Percentiles rank a stretch among this genome's conserved stretches.
These are phyloP conservation scores for Hydra vulgaris DNA, from an alignment of 30 jellyfish, hydroid and myxozoan genomes.

Conservation along the genomic window DNA sequence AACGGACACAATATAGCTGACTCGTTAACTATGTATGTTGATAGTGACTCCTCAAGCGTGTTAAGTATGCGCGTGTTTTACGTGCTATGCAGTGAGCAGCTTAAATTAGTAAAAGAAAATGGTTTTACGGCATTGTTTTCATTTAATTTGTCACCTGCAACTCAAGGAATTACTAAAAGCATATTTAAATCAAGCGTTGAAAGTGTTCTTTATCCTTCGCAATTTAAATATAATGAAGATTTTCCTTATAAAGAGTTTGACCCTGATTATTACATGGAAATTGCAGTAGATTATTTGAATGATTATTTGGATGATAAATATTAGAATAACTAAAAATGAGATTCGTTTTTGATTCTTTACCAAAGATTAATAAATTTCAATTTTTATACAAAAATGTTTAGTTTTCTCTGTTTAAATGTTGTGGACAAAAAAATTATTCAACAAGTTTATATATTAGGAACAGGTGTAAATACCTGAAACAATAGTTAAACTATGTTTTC, in stretches of 20 bases:
- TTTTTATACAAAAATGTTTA: too few species aligned
- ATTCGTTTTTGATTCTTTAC: too few species aligned
- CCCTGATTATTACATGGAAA: not conserved
- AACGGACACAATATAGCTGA: not conserved
- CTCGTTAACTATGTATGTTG: not conserved
- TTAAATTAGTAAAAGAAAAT: not conserved
- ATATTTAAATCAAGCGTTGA: not conserved
- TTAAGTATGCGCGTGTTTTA: not conserved
- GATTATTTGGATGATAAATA: too few species aligned
- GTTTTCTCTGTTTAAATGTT: too few species aligned
- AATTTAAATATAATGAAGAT: not conserved
- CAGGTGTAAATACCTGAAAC: too few species aligned
- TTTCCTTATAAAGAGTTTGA: not conserved
- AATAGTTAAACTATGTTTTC: too few species aligned
- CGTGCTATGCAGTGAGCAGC: not conserved
- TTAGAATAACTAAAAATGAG: too few species aligned
- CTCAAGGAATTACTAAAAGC: not conserved
- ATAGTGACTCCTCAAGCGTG: not conserved
- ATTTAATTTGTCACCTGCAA: not conserved
- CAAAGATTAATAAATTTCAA: too few species aligned
- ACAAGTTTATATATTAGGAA: too few species aligned
- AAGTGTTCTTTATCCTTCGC: not conserved
- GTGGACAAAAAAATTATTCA: too few species aligned
- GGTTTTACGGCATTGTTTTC: not conserved
- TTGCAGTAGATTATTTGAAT: not conserved